Evolutionary conservation across 2,888 invertebrate species (phyloP).

Genomic region (Caenorhabditis sp.): DNA sequence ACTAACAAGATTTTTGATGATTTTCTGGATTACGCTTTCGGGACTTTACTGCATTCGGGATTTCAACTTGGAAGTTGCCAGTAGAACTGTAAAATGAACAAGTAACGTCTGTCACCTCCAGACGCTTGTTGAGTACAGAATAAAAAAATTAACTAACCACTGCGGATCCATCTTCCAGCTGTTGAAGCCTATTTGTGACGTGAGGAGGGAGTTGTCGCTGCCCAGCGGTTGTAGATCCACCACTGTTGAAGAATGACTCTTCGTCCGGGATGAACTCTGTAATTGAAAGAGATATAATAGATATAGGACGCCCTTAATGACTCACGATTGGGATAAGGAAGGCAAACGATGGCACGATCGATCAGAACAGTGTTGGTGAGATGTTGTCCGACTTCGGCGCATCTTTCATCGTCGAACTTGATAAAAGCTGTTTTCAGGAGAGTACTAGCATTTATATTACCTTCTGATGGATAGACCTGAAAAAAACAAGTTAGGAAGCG

Average conservation of each 20-base stretch:
- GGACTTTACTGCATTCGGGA: conserved; percentile 56
- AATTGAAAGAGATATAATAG: conserved; percentile 7
- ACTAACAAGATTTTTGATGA: conserved; percentile 45
- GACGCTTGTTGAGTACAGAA: conserved; percentile 30
- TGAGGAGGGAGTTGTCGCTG: conserved; percentile 89
- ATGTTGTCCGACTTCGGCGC: conserved; percentile 96
- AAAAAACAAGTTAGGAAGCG: neutral
- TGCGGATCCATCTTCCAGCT: conserved; percentile 77
- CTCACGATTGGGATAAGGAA: conserved; percentile 87
- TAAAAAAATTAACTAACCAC: conserved; percentile 70
- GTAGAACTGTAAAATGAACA: conserved; percentile 62
- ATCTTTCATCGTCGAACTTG: conserved; percentile 92
- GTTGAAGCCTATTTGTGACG: conserved; percentile 88
- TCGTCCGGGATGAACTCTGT: conserved; percentile 89
- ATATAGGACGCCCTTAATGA: neutral
- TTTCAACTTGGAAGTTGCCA: conserved; percentile 60
- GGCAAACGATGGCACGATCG: conserved; percentile 95
- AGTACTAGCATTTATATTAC: conserved; percentile 72
- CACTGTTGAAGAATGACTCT: conserved; percentile 93
- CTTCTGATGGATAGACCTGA: conserved; percentile 82
- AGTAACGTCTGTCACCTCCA: conserved; percentile 61
- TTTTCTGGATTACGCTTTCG: conserved; percentile 56
- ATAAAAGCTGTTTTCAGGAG: conserved; percentile 92
- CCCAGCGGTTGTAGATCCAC: conserved; percentile 88
- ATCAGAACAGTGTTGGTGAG: conserved; percentile 99